These are phyloP conservation scores for Alcedo atthis DNA, from an alignment of 2,797 vertebrate genomes.

Conservation along the genomic window DNA sequence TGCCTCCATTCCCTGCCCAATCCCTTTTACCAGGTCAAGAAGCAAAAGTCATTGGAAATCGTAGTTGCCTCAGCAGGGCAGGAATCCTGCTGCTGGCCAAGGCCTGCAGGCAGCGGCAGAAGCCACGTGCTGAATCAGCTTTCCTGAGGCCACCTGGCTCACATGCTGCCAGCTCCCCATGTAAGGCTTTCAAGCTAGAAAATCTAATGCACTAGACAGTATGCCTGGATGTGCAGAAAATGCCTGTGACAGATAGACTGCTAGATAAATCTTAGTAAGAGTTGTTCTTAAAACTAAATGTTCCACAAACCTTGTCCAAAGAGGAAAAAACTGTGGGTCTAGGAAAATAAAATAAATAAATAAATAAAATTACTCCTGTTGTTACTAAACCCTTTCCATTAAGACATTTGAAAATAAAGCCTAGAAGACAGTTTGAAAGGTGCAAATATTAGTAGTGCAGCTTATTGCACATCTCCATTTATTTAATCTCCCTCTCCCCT, in stretches of 20 bases:
- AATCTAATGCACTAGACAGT: background rate
- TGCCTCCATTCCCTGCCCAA: background rate
- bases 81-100: slow-evolving; percentile 10
- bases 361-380: background rate
- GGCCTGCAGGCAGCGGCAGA: background rate
- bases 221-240: background rate
- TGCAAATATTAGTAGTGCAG: background rate
- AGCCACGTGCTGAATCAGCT: slow-evolving; percentile 42
- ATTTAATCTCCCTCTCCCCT: background rate
- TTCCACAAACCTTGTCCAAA: slow-evolving; percentile 14
- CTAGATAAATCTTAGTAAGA: slow-evolving; percentile 6
- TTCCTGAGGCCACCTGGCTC: slow-evolving; percentile 53
- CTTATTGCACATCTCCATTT: background rate
- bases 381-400: background rate
- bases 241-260: slow-evolving; percentile 8
- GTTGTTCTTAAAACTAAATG: slow-evolving; percentile 24
- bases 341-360: background rate
- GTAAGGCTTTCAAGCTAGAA: slow-evolving; percentile 20
- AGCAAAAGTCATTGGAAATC: background rate
- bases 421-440: background rate
- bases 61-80: background rate
- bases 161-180: slow-evolving; percentile 20
- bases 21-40: slow-evolving; percentile 40
- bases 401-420: background rate
- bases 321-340: background rate